Base-by-base conservation (phyloP, 2,797 vertebrate genomes). In the Manis javanica region DNA sequence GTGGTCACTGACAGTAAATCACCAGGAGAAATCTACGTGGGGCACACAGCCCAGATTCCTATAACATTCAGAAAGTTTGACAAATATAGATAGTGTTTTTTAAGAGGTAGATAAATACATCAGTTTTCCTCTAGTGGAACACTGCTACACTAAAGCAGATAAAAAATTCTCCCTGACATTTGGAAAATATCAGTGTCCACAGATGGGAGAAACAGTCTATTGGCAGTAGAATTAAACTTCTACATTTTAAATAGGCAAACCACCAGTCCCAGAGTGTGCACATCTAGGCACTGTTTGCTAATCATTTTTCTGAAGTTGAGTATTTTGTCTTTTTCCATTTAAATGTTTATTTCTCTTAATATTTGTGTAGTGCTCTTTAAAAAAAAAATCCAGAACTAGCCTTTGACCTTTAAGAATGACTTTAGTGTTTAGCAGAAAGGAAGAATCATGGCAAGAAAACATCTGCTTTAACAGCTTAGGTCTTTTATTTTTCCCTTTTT, bases 11-110 rank as follows among this genome's bases (percentile, higher is more conserved):
- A 63, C 5, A 39, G 13, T 34, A 53, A 83, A 29, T 87, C 63
- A 63, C 14, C 31, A 39, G 81, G 21, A 94, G 42, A 87, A 82
- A 81, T 69, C 23, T 26, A 61, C 87, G 21, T 15, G 53, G 71
- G 31, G 42, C 39, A 24, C n/a, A 53, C 14, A 87, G 34, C 64
- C 69, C 63, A 74, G 74, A 83, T 91, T 87, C 53, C 88, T 29
- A n/a, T 51, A 77, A 55, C 66, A 55, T 61, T 94, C 34, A 24
- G 57, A 72, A 69, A 64, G 14, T 71, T 81, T 84, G 64, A 77
- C 34, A 96, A 84, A 95, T 61, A 79, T n/a, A 90, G 64, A 84
- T 90, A 69, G n/a, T n/a, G 31, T 83, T n/a, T 69, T 90, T 69
- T 55, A 78, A 85, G 29, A 84, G 51, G 39, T 13, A 78, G 53